These are phyloP conservation scores for Graphium colonna DNA, from an alignment of 2,888 invertebrate species.

Conservation along the genomic window DNA sequence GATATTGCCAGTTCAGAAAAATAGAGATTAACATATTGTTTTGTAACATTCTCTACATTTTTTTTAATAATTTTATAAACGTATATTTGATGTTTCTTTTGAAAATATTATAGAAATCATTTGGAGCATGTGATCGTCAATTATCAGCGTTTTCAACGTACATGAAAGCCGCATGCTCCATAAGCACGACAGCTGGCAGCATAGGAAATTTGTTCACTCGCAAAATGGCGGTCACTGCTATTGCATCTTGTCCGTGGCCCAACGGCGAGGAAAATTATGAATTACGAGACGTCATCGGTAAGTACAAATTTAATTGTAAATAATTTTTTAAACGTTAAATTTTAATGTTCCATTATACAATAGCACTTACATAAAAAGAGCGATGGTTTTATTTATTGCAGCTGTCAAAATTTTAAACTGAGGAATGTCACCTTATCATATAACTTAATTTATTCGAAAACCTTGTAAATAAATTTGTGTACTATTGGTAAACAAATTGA, in stretches of 20 bases:
- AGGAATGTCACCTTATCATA: neutral
- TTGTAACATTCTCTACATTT: neutral
- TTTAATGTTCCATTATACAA: neutral
- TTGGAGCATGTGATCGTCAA: conserved; percentile 50
- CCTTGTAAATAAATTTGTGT: no score
- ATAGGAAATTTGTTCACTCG: conserved; percentile 60
- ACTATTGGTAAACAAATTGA: no score
- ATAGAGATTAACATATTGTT: neutral
- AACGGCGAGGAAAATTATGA: conserved; percentile 96
- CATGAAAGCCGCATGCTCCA: conserved; percentile 61
- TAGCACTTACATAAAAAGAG: neutral
- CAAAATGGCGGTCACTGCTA: conserved; percentile 61
- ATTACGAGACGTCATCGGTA: conserved; percentile 95
- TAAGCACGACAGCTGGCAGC: conserved; percentile 46
- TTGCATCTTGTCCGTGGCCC: conserved; percentile 85
- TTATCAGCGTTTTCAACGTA: conserved; percentile 53
- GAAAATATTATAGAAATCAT: conserved; percentile 45
- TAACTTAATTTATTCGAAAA: no score
- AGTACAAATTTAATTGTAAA: conserved; percentile 46
- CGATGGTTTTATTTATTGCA: neutral
- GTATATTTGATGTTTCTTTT: conserved; percentile 12
- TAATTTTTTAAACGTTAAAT: neutral
- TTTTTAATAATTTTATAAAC: neutral
- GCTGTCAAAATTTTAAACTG: conserved; percentile 10
- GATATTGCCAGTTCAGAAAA: conserved; percentile 3